Evolutionary conservation across 2,113 vertebrate species (phyloP).

Genomic region (human (Homo sapiens)): GRCh38 chr7:2731501-2732000

Average conservation of each 20-base stretch:
- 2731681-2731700: constrained; percentile 98
- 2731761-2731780: neutral
- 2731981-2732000: neutral
- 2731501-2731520: constrained; percentile 97
- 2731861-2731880: neutral
- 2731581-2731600: constrained; percentile 97
- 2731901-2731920: too few relatives aligned
- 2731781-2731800: neutral
- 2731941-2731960: neutral
- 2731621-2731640: constrained; percentile 96
- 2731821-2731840: neutral
- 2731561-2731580: constrained; percentile 98
- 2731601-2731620: constrained; percentile 99
- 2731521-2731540: constrained; percentile 97
- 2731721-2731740: constrained; percentile 96
- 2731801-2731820: neutral
- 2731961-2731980: neutral
- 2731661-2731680: constrained; percentile 97
- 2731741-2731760: constrained; percentile 91
- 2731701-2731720: constrained; percentile 97
- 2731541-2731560: constrained; percentile 98
- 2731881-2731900: neutral
- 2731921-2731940: neutral
- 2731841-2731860: neutral
- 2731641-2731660: constrained; percentile 99